These are phyloP conservation scores for Latrodectus geometricus DNA, from an alignment of 1,140 invertebrate species.

Conservation along the genomic window DNA sequence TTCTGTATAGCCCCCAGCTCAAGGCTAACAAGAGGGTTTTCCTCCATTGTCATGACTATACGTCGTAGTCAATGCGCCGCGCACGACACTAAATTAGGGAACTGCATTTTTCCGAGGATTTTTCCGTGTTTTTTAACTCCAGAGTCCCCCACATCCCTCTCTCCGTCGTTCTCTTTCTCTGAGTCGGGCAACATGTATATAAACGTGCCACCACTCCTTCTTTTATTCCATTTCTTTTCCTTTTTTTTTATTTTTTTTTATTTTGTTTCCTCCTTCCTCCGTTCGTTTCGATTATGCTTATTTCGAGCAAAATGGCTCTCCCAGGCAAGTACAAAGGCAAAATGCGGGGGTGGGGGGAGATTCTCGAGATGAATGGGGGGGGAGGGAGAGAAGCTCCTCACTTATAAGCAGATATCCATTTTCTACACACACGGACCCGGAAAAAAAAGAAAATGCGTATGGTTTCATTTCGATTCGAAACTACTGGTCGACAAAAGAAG, in stretches of 20 bases:
- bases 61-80: slow-evolving; percentile 34
- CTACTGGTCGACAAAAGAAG: slow-evolving; percentile 10
- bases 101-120: slow-evolving; percentile 18
- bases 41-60: slow-evolving; percentile 27
- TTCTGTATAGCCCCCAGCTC: slow-evolving; percentile 51
- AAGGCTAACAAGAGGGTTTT: slow-evolving; percentile 38
- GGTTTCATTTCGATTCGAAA: slow-evolving; percentile 48
- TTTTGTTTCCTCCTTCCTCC: slow-evolving; percentile 11
- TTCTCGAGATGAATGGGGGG: not conserved
- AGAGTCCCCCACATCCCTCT: not conserved
- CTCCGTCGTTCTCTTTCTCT: not conserved
- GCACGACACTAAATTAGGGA: slow-evolving; percentile 49
- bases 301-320: slow-evolving; percentile 2
- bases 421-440: not conserved
- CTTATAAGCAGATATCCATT: slow-evolving; percentile 42
- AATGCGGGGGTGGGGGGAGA: not conserved
- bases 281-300: slow-evolving; percentile 50
- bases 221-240: not conserved
- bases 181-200: not conserved
- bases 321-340: not conserved
- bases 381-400: not conserved
- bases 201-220: not conserved
- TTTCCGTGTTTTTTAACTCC: slow-evolving; percentile 38
- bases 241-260: not conserved
- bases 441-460: slow-evolving; percentile 36